Conservation (phyloP, 2,113 vertebrate species). For the Sitta europaea region DNA sequence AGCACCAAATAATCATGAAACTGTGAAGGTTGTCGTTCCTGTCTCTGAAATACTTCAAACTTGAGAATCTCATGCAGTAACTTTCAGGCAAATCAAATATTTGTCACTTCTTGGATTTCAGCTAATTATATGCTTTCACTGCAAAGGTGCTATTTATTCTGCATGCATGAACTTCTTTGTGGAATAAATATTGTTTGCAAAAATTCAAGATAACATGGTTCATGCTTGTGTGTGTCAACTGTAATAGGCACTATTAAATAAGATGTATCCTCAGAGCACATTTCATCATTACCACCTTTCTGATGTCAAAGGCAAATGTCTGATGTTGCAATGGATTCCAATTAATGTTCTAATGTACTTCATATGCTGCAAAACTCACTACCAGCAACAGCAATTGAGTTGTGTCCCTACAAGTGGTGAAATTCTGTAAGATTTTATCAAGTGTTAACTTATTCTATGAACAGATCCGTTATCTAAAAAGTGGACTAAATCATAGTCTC, state of each 20-base stretch:
- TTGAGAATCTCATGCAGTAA: constrained; percentile 21
- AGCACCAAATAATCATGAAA: neutral
- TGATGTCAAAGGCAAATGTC: constrained; percentile 22
- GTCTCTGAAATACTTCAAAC: constrained; percentile 24
- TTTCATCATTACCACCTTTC: constrained; percentile 25
- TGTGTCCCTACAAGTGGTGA: neutral
- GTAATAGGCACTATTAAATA: constrained; percentile 41
- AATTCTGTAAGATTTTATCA: neutral
- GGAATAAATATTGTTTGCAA: constrained; percentile 68
- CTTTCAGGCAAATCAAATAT: constrained; percentile 51
- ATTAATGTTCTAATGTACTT: neutral
- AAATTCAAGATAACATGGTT: constrained; percentile 53
- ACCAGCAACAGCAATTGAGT: neutral
- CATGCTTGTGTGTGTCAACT: constrained; percentile 24
- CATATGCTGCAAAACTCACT: neutral
- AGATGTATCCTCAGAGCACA: neutral
- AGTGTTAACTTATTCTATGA: neutral
- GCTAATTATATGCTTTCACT: constrained; percentile 66
- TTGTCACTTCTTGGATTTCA: constrained; percentile 67
- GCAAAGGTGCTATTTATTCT: constrained; percentile 65
- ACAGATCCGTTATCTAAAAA: neutral
- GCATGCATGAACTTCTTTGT: constrained; percentile 57
- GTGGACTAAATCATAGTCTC: neutral
- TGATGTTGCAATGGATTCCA: neutral
- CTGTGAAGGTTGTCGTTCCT: neutral